These are phyloP conservation scores for Bathynomus jamesi DNA, from an alignment of 1,140 invertebrate genomes.

Conservation along the genomic window DNA sequence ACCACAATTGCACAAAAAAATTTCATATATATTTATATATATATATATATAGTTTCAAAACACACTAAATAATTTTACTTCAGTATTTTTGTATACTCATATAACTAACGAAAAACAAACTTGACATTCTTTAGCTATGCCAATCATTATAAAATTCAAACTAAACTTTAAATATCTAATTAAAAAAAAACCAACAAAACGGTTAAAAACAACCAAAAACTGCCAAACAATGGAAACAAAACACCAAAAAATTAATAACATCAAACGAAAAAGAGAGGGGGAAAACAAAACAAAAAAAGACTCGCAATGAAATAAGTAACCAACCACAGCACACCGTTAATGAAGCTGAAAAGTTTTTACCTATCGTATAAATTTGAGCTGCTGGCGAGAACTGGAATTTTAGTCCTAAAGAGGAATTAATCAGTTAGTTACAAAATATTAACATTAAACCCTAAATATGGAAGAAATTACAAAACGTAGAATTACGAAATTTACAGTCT, in stretches of 20 bases:
- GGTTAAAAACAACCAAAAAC: background rate
- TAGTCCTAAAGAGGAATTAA: background rate
- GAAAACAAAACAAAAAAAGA: background rate
- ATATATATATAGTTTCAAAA: background rate
- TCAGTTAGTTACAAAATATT: background rate
- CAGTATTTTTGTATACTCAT: background rate
- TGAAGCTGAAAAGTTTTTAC: background rate
- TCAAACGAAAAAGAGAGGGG: background rate
- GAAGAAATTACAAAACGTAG: background rate
- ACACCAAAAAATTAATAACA: background rate
- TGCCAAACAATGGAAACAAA: background rate
- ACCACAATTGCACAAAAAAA: slow-evolving; percentile 4
- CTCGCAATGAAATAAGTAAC: background rate
- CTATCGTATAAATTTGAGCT: background rate
- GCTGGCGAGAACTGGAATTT: background rate
- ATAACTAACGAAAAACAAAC: background rate
- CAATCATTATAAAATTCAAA: background rate
- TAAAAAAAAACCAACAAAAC: background rate
- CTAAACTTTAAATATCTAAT: background rate
- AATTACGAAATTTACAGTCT: background rate
- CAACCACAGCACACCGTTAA: background rate
- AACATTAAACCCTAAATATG: background rate
- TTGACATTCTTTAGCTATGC: background rate
- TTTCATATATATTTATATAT: slow-evolving; percentile 1
- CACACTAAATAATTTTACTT: background rate